phyloP scores from a whole-genome alignment of 2,113 vertebrate species.

The Zootoca vivipara region DNA sequence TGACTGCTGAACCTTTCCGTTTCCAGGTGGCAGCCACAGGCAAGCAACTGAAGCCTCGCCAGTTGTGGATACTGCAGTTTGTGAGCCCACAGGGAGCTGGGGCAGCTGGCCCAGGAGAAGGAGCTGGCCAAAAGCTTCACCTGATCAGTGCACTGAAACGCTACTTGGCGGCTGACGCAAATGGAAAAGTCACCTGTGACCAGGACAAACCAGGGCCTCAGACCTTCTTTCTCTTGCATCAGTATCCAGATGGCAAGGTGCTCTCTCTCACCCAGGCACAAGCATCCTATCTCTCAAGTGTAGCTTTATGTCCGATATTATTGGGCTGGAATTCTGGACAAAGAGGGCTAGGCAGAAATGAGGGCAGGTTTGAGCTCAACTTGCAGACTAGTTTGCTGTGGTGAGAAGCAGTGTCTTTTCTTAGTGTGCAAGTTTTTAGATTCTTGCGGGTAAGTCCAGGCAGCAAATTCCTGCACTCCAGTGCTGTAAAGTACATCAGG shows the following conservation, averaged over 20 bases:
- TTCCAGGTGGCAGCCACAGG: constrained; percentile 46
- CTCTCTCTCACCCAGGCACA: neutral
- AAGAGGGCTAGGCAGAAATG: neutral
- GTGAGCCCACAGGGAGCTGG: constrained; percentile 33
- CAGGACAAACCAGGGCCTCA: constrained; percentile 33
- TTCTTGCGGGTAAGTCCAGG: too few species aligned
- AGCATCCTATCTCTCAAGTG: neutral
- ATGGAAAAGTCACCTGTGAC: constrained; percentile 50
- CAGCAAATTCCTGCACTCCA: neutral
- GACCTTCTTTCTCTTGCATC: constrained; percentile 33
- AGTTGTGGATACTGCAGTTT: constrained; percentile 46
- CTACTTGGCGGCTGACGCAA: constrained; percentile 42
- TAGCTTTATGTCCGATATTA: neutral
- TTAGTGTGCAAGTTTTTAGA: too few species aligned
- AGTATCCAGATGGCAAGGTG: constrained; percentile 44
- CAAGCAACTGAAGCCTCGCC: constrained; percentile 38
- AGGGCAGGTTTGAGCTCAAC: neutral
- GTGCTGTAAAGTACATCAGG: neutral
- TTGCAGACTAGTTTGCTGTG: neutral
- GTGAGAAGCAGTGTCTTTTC: neutral
- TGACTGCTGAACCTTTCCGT: constrained; percentile 47
- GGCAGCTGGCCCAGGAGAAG: constrained; percentile 25
- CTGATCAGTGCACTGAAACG: constrained; percentile 37
- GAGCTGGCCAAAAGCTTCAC: constrained; percentile 28
- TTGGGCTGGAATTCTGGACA: neutral